These are phyloP conservation scores for Pseudorectes ferrugineus DNA, from an alignment of 2,113 vertebrate genomes.

Conservation along the genomic window DNA sequence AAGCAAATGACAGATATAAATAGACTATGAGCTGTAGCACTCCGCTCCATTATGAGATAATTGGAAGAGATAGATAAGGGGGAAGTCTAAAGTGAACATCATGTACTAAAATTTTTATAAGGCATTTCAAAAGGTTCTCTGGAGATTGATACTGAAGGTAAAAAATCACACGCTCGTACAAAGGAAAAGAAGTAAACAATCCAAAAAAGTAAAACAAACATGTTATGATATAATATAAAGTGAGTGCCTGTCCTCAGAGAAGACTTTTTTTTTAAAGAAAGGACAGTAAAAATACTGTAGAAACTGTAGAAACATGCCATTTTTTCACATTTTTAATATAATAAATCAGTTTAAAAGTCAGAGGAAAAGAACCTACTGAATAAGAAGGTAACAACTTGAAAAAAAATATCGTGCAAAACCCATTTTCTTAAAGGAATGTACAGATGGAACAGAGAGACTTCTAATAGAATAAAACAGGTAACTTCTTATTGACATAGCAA, in stretches of 20 bases:
- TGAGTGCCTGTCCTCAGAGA: background rate
- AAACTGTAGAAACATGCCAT: background rate
- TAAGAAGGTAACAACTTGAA: background rate
- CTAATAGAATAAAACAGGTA: background rate
- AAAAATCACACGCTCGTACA: background rate
- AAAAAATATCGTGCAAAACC: background rate
- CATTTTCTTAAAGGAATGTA: background rate
- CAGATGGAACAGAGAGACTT: background rate
- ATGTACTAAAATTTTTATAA: constrained; percentile 48
- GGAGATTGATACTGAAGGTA: constrained; percentile 14
- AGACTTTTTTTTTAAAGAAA: background rate
- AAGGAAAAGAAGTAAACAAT: constrained; percentile 31
- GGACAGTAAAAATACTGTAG: background rate
- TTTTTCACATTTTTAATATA: background rate
- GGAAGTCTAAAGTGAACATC: constrained; percentile 48
- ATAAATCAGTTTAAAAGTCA: background rate
- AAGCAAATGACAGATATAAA: constrained; percentile 59
- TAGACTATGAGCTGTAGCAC: constrained; percentile 31
- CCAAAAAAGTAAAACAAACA: constrained; percentile 21
- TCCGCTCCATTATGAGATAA: constrained; percentile 55
- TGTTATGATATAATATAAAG: background rate
- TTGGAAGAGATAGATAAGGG: constrained; percentile 48
- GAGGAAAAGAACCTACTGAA: background rate
- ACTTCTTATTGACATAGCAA: background rate
- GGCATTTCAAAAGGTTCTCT: constrained; percentile 4